Evolutionary conservation across 1,140 invertebrate species (phyloP), one percentile per base, ranked within the genome.

Genomic region (Hyphantria cunea): DNA sequence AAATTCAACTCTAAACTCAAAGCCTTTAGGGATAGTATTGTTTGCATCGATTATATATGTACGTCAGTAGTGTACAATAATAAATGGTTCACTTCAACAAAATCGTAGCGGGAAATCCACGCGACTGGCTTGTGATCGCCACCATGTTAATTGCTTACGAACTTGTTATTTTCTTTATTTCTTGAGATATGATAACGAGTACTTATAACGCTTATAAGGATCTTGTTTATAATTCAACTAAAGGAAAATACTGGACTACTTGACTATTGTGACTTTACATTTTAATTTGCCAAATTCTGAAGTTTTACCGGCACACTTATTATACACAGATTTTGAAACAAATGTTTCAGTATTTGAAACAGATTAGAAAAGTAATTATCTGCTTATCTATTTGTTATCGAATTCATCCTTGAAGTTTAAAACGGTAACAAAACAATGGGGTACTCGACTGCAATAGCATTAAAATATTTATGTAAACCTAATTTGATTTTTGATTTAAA

Each of bases 81-180:
- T 86, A 90, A 89, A 86, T 87, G 84, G 84, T 87, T 82, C 82
- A 82, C 75, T 78, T 86, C 72, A 82, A 85, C 80, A 86, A 79
- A 82, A 77, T 85, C 70, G 78, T 86, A 85, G 83, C 85, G 84
- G 87, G 78, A 84, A 90, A 86, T 89, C 82, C 87, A 89, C 83
- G 87, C 86, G 81, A 80, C 74, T 80, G 83, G 69, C 70, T 78
- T 84, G 85, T 90, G 87, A 90, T 90, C 81, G 80, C 76, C 70
- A 68, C 70, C 70, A 74, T 76, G 80, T 82, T 90, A 86, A 90
- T 88, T 88, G 75, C 69, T 86, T 79, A 74, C 73, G 70, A 70
- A 70, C 70, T 82, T 74, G 67, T 78, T 83, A 70, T 86, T 78
- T 82, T 82, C 74, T 81, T 82, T 76, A 53, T 44, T 65, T 74